Conservation (phyloP, 2,113 vertebrate genomes). For the rabbit (Oryctolagus cuniculus) region DNA sequence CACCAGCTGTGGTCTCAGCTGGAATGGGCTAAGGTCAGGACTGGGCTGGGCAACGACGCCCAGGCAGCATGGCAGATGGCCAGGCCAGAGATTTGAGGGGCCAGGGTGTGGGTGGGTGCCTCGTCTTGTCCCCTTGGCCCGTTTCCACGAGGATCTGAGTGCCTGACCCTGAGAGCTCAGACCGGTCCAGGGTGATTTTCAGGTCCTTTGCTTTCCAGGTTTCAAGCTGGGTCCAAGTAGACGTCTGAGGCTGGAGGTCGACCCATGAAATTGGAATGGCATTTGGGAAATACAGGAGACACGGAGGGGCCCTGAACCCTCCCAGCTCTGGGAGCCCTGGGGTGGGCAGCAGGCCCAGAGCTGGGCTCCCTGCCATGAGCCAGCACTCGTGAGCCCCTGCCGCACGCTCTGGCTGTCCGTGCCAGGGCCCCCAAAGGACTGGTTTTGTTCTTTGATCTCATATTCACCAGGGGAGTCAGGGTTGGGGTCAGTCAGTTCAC, state of each 20-base stretch:
- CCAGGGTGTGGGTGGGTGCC: background rate
- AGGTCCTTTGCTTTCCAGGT: background rate
- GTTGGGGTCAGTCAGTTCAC: background rate
- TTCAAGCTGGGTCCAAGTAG: background rate
- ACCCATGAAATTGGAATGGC: background rate
- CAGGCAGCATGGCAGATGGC: background rate
- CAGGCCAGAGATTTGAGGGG: background rate
- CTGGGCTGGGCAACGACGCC: too few species aligned
- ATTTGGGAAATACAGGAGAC: constrained; percentile 31
- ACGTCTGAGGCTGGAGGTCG: constrained; percentile 12
- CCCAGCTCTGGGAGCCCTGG: background rate
- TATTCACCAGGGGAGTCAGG: constrained; percentile 4
- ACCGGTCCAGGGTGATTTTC: background rate
- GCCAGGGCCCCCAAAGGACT: background rate
- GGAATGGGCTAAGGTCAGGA: too few species aligned
- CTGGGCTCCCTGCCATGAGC: background rate
- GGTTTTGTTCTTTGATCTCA: background rate
- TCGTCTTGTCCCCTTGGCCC: background rate
- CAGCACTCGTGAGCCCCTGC: background rate
- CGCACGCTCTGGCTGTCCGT: background rate
- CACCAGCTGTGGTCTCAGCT: background rate
- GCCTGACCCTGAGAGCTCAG: background rate
- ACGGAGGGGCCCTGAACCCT: background rate
- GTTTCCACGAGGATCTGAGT: background rate
- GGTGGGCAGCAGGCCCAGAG: background rate